These are phyloP conservation scores for Malurus melanocephalus DNA, from an alignment of 2,113 vertebrate species.

Conservation along the genomic window DNA sequence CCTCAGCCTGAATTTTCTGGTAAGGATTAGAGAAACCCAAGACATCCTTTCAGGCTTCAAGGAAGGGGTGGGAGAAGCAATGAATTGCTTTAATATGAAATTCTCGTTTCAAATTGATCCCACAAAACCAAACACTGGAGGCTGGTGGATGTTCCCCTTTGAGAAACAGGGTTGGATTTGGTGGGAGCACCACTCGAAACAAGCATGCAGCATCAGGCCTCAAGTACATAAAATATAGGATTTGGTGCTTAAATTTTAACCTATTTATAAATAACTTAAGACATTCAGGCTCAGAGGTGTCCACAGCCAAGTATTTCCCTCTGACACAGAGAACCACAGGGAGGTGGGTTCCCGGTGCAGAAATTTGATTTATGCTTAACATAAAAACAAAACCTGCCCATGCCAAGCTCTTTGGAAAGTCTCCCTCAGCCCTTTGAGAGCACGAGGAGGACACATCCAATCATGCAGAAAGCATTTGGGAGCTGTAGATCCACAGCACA, in stretches of 20 bases:
- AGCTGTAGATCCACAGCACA: neutral
- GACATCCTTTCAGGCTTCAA: neutral
- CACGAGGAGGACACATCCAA: neutral
- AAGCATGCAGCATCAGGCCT: neutral
- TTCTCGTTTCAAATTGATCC: neutral
- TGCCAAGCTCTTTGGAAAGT: neutral
- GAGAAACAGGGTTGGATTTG: neutral
- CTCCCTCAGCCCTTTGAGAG: neutral
- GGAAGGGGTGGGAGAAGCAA: neutral
- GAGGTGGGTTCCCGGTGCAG: neutral
- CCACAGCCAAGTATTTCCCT: neutral
- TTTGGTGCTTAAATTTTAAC: conserved; percentile 6
- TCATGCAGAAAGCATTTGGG: neutral
- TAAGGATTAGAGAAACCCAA: neutral
- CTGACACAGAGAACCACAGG: neutral
- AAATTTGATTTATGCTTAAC: neutral
- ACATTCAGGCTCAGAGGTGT: conserved; percentile 29
- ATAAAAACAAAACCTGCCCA: neutral
- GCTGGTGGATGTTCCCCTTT: neutral
- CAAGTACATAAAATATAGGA: conserved; percentile 2
- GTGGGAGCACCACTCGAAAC: neutral
- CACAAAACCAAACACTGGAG: neutral
- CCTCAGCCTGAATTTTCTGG: neutral
- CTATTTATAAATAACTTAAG: conserved; percentile 50
- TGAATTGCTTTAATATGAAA: neutral